Conservation (phyloP, 2,113 vertebrate genomes). For the Crypturellus undulatus region DNA sequence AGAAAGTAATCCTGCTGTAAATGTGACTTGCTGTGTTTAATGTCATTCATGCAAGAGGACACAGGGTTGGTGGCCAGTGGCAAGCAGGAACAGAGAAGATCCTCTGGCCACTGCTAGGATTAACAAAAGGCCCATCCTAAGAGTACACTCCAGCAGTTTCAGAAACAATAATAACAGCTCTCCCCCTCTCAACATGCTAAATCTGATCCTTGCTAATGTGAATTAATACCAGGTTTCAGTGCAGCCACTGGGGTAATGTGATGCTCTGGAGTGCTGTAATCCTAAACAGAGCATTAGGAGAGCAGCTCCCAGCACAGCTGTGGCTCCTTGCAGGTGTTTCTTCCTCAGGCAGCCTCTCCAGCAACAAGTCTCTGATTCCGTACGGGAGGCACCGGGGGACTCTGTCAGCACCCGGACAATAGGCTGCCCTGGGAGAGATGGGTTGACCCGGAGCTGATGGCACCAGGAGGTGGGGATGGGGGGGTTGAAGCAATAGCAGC, state of each 20-base stretch:
- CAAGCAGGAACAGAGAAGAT: slow-evolving; percentile 29
- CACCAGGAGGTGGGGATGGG: not conserved
- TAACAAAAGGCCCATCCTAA: slow-evolving; percentile 31
- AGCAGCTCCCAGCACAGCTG: slow-evolving; percentile 27
- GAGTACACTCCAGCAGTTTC: slow-evolving; percentile 46
- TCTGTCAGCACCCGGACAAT: not conserved
- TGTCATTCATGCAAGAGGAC: not conserved
- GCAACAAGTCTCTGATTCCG: not conserved
- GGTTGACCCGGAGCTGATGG: accelerated
- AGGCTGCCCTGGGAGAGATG: not conserved
- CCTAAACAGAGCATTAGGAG: slow-evolving; percentile 52
- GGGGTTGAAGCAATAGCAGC: not conserved
- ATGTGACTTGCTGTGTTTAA: not conserved
- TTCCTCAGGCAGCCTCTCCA: slow-evolving; percentile 9
- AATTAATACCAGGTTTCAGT: slow-evolving; percentile 49
- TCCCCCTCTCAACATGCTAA: not conserved
- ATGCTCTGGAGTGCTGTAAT: slow-evolving; percentile 31
- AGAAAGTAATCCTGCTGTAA: not conserved
- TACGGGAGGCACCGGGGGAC: not conserved
- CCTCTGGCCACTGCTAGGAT: slow-evolving; percentile 3
- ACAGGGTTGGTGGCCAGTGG: not conserved
- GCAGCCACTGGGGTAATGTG: slow-evolving; percentile 17
- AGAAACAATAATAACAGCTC: slow-evolving; percentile 41
- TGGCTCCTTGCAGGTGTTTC: slow-evolving; percentile 33
- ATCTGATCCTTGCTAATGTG: slow-evolving; percentile 45